Conservation (phyloP, 2,888 invertebrate genomes). For the Brachynemurus nebulosus region DNA sequence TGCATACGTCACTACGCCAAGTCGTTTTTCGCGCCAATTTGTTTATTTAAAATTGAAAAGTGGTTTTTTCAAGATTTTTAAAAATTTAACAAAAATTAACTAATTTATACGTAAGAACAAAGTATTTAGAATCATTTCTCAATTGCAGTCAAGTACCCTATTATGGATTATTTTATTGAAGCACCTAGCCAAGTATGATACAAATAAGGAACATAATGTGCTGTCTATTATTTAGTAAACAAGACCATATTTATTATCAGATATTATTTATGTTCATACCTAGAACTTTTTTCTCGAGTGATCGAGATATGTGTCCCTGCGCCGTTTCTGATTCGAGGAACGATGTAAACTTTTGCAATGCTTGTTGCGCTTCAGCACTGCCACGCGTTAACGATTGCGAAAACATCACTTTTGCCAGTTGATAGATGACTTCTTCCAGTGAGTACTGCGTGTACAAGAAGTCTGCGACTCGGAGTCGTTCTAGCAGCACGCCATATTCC, state of each 20-base stretch:
- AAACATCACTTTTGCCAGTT: conserved; percentile 70
- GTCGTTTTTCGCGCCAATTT: too few relatives aligned
- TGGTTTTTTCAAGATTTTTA: too few relatives aligned
- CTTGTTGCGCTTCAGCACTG: conserved; percentile 53
- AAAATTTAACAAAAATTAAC: too few relatives aligned
- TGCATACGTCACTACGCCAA: too few relatives aligned
- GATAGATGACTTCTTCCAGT: conserved; percentile 66
- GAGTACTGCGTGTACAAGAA: conserved; percentile 62
- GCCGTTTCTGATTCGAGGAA: conserved; percentile 61
- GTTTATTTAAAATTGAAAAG: too few relatives aligned
- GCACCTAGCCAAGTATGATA: background rate
- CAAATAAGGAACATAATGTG: background rate
- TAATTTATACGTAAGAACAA: too few relatives aligned
- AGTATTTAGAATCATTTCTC: too few relatives aligned
- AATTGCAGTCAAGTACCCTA: too few relatives aligned
- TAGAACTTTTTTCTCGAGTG: conserved; percentile 63
- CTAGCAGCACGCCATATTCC: conserved; percentile 56
- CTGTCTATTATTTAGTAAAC: too few relatives aligned
- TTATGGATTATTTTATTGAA: background rate
- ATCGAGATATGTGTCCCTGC: conserved; percentile 56
- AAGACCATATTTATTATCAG: too few relatives aligned
- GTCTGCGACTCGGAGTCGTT: conserved; percentile 53
- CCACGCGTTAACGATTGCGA: conserved; percentile 57
- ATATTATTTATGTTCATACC: conserved; percentile 33
- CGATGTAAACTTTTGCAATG: conserved; percentile 57